Percentiles rank a stretch among this genome's conserved stretches.
phyloP scores from a whole-genome alignment of 2,888 invertebrate genomes.

The Netelia virgata region DNA sequence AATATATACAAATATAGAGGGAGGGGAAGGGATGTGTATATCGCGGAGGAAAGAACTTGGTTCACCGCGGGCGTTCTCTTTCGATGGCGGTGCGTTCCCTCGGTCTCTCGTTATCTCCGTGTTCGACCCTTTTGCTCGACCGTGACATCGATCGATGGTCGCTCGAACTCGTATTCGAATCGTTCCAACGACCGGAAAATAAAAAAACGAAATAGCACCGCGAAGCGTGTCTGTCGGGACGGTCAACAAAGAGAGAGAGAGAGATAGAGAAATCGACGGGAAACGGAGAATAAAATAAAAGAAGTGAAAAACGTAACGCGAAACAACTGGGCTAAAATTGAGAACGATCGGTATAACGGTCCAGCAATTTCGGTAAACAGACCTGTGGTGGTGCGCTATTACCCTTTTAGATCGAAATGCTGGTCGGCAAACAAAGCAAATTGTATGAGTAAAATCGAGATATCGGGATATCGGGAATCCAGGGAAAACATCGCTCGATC shows the following conservation, averaged over 20 bases:
- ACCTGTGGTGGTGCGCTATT: background rate
- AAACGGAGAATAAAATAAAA: slow-evolving; percentile 21
- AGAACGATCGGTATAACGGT: slow-evolving; percentile 31
- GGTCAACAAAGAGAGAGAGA: background rate
- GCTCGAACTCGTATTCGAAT: background rate
- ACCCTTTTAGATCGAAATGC: slow-evolving; percentile 13
- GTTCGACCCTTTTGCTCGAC: background rate
- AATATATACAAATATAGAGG: slow-evolving; percentile 31
- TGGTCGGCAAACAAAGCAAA: background rate
- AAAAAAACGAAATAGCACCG: slow-evolving; percentile 25
- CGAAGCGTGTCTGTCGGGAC: slow-evolving; percentile 6
- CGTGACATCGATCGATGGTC: slow-evolving; percentile 8
- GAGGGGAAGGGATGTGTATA: background rate
- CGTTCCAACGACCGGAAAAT: slow-evolving; percentile 23
- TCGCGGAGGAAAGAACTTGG: too few species aligned
- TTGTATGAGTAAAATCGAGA: background rate
- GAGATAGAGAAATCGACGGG: slow-evolving; percentile 8
- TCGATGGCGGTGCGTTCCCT: background rate
- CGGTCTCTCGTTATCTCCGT: background rate
- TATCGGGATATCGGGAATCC: background rate
- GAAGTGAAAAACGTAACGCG: background rate
- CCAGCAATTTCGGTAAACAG: slow-evolving; percentile 27
- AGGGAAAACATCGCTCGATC: too few species aligned
- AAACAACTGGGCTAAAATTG: slow-evolving; percentile 7
- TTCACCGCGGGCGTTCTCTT: too few species aligned